phyloP scores from a whole-genome alignment of 1,140 invertebrate genomes.

The Campodea augens region DNA sequence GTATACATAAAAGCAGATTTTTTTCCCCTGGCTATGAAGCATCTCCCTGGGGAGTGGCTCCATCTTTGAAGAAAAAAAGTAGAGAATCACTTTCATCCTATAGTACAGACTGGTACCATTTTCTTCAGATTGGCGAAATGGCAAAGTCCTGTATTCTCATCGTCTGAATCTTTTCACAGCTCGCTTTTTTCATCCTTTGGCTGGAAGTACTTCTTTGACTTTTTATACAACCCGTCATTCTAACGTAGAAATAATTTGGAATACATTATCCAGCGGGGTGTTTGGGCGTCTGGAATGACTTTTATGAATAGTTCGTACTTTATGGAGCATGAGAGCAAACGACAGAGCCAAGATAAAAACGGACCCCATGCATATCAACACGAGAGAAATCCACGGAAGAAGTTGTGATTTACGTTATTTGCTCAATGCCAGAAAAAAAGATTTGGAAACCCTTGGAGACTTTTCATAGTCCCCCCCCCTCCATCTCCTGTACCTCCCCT shows the following conservation, averaged over 20 bases:
- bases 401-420: constrained; percentile 1
- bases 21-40: too few species aligned
- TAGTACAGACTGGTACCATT: not conserved
- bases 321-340: not conserved
- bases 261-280: not conserved
- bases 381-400: not conserved
- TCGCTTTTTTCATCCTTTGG: too few species aligned
- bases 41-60: too few species aligned
- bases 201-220: too few species aligned
- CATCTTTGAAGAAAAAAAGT: too few species aligned
- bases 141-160: too few species aligned
- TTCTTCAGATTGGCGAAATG: not conserved
- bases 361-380: not conserved
- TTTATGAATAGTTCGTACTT: not conserved
- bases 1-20: too few species aligned
- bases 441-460: not conserved
- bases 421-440: not conserved
- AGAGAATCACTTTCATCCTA: too few species aligned
- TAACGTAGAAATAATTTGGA: not conserved
- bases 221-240: not conserved
- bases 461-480: not conserved
- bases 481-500: not conserved
- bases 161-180: too few species aligned
- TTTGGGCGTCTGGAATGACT: not conserved
- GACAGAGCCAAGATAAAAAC: not conserved